phyloP scores from a whole-genome alignment of 2,888 invertebrate genomes.

The Microctonus aethiopoides region DNA sequence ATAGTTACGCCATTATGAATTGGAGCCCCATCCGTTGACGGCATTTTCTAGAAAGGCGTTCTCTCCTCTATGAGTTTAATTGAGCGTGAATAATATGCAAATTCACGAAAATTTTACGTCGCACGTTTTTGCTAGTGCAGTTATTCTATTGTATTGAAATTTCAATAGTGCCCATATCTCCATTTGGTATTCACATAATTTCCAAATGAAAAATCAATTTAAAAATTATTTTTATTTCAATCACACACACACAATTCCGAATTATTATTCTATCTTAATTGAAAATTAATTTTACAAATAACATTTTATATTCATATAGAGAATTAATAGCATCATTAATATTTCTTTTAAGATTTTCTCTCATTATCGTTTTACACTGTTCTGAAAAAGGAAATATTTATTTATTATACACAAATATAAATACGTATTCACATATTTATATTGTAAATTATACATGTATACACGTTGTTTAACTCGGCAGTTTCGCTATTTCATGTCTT shows the following conservation, averaged over 20 bases:
- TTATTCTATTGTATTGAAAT: slow-evolving; percentile 44
- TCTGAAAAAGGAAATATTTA: background rate
- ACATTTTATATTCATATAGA: background rate
- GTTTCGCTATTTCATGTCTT: background rate
- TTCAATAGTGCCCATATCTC: background rate
- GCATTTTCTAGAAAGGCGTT: slow-evolving; percentile 34
- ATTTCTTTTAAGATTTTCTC: background rate
- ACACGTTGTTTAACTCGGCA: background rate
- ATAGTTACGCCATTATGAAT: slow-evolving; percentile 52
- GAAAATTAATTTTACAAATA: background rate
- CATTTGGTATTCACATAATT: background rate
- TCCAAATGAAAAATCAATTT: slow-evolving; percentile 11
- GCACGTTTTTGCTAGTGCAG: slow-evolving; percentile 37
- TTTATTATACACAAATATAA: background rate
- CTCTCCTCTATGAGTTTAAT: slow-evolving; percentile 57
- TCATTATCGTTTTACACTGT: slow-evolving; percentile 9
- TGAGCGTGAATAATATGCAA: slow-evolving; percentile 61
- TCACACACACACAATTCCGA: background rate
- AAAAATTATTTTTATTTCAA: background rate
- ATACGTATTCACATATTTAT: background rate
- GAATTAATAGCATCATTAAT: slow-evolving; percentile 9
- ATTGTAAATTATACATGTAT: too few species aligned
- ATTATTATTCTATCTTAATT: background rate
- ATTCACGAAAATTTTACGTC: slow-evolving; percentile 44
- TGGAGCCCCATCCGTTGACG: slow-evolving; percentile 25